Conservation (phyloP, 2,888 invertebrate species). For the Eremobia ochroleuca region DNA sequence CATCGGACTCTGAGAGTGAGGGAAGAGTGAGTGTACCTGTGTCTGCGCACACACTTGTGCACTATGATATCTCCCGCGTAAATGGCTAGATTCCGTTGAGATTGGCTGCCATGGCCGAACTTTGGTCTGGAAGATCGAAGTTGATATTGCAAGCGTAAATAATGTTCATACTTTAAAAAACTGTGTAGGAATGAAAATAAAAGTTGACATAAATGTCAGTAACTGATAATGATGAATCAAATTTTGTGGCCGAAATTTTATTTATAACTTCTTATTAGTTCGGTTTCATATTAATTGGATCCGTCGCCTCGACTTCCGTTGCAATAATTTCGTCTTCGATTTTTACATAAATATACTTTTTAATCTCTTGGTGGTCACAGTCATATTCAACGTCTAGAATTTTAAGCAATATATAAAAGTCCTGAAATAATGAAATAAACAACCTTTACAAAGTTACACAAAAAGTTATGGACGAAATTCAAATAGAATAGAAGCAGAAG, state of each 20-base stretch:
- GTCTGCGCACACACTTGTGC: neutral
- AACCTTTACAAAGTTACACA: neutral
- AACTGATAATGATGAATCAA: no score
- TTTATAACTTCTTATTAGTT: conserved; percentile 32
- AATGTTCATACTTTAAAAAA: neutral
- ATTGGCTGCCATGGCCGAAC: neutral
- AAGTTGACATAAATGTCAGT: no score
- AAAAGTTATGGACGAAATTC: neutral
- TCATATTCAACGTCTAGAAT: neutral
- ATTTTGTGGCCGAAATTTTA: no score
- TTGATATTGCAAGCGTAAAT: neutral
- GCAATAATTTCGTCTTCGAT: conserved; percentile 23
- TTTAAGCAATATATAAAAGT: neutral
- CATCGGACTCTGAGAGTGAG: neutral
- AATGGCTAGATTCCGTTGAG: neutral
- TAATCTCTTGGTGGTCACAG: neutral
- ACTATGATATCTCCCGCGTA: neutral
- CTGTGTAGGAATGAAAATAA: neutral
- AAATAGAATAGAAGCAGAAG: neutral
- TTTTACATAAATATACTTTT: conserved; percentile 7
- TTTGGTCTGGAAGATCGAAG: neutral
- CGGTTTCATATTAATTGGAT: conserved; percentile 15
- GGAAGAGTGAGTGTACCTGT: neutral
- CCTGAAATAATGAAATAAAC: neutral
- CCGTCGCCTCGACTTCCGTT: conserved; percentile 29